Conservation (phyloP, 2,888 invertebrate genomes). For the Lamellibrachia columna region DNA sequence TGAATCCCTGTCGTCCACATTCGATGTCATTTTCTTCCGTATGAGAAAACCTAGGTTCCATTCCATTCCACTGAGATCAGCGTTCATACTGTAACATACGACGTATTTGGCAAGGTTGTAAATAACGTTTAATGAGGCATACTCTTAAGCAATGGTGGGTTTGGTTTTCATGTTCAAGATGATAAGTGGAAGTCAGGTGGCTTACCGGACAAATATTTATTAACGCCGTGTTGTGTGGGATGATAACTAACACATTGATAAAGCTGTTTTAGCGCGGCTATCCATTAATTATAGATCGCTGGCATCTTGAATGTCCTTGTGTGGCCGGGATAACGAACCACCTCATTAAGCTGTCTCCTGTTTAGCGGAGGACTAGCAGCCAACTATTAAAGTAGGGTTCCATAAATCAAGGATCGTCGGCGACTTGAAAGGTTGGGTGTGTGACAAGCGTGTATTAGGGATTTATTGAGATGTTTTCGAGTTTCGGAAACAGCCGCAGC, state of each 20-base stretch:
- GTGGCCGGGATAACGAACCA: background rate
- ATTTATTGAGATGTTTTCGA: background rate
- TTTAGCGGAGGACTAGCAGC: background rate
- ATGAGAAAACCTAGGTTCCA: no score
- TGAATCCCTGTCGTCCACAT: no score
- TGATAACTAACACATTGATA: background rate
- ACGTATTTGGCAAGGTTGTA: no score
- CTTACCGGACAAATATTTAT: background rate
- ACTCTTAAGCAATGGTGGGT: no score
- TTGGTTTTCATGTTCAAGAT: no score
- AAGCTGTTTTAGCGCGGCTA: background rate
- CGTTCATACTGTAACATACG: no score
- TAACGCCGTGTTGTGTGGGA: background rate
- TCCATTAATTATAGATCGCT: background rate
- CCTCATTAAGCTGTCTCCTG: background rate
- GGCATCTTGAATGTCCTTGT: background rate
- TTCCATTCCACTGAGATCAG: no score
- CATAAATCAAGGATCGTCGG: background rate
- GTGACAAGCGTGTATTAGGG: background rate
- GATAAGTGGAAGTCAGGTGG: background rate
- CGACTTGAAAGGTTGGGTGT: background rate
- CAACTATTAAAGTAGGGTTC: background rate
- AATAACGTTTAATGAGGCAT: no score
- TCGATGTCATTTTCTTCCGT: no score
- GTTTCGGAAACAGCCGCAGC: background rate